Conservation (phyloP, 2,888 invertebrate species). For the Euclidia mi region DNA sequence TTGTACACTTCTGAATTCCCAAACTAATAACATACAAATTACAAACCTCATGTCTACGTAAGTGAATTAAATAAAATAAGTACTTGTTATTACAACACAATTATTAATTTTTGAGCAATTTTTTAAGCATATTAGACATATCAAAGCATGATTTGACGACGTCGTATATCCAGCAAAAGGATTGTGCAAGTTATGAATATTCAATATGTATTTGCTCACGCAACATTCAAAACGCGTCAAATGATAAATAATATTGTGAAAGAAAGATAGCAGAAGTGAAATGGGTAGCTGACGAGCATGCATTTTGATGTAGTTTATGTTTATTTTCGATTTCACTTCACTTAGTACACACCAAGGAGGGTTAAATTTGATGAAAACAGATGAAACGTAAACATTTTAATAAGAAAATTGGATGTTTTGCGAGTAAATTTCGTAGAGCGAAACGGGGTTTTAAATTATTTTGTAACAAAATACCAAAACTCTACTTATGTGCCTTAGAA, state of each 20-base stretch:
- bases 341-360: slow-evolving; percentile 66
- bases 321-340: slow-evolving; percentile 82
- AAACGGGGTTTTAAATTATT: slow-evolving; percentile 20
- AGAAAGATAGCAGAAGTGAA: slow-evolving; percentile 36
- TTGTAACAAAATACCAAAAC: neutral
- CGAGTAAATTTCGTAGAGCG: slow-evolving; percentile 21
- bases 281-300: slow-evolving; percentile 64
- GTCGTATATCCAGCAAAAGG: too few relatives aligned
- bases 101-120: too few relatives aligned
- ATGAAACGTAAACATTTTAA: slow-evolving; percentile 59
- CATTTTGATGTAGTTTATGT: slow-evolving; percentile 71
- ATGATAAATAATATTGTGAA: slow-evolving; percentile 48
- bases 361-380: slow-evolving; percentile 62
- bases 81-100: too few relatives aligned
- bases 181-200: too few relatives aligned
- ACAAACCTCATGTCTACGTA: too few relatives aligned
- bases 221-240: slow-evolving; percentile 30
- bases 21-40: too few relatives aligned
- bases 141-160: too few relatives aligned
- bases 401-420: slow-evolving; percentile 40
- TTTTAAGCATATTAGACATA: too few relatives aligned
- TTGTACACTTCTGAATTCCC: too few relatives aligned
- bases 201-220: slow-evolving; percentile 1
- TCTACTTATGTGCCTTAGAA: neutral
- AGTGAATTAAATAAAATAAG: too few relatives aligned